phyloP scores from a whole-genome alignment of 2,888 invertebrate genomes.

The Tineola bisselliella region DNA sequence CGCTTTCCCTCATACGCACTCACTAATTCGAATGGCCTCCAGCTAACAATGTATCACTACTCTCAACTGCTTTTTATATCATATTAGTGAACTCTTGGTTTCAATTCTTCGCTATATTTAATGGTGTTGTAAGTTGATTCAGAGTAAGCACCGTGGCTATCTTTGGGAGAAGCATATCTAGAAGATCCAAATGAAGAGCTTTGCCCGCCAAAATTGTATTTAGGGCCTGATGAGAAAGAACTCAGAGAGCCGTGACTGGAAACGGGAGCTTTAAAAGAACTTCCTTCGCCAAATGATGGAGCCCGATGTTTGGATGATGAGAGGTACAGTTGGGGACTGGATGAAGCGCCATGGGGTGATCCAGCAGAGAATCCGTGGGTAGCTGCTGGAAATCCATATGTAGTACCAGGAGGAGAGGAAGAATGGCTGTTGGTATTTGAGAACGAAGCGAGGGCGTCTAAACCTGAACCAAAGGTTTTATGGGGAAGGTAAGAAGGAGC shows the following conservation, averaged over 20 bases:
- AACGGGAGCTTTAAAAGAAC: slow-evolving; percentile 39
- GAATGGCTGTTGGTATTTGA: slow-evolving; percentile 37
- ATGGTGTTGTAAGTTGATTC: slow-evolving; percentile 58
- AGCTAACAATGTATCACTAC: neutral
- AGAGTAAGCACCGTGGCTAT: slow-evolving; percentile 48
- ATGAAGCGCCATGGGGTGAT: slow-evolving; percentile 40
- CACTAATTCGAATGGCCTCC: neutral
- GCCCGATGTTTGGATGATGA: slow-evolving; percentile 38
- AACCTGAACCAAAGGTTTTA: slow-evolving; percentile 38
- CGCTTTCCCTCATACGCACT: slow-evolving; percentile 27
- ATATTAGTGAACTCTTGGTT: slow-evolving; percentile 42
- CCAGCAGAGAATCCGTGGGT: slow-evolving; percentile 30
- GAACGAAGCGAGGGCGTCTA: slow-evolving; percentile 39
- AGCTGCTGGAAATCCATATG: slow-evolving; percentile 40
- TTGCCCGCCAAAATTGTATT: slow-evolving; percentile 41
- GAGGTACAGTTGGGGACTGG: slow-evolving; percentile 44
- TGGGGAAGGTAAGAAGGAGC: slow-evolving; percentile 38
- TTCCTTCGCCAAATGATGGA: slow-evolving; percentile 36
- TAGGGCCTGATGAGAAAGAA: slow-evolving; percentile 42
- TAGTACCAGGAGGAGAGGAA: slow-evolving; percentile 39
- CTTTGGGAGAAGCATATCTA: slow-evolving; percentile 41
- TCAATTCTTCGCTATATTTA: slow-evolving; percentile 59
- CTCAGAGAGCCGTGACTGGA: slow-evolving; percentile 38
- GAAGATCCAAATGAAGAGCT: slow-evolving; percentile 24
- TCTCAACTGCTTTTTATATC: neutral